These are phyloP conservation scores for Drosophila niveifrons DNA, from an alignment of 2,888 invertebrate species.

Conservation along the genomic window DNA sequence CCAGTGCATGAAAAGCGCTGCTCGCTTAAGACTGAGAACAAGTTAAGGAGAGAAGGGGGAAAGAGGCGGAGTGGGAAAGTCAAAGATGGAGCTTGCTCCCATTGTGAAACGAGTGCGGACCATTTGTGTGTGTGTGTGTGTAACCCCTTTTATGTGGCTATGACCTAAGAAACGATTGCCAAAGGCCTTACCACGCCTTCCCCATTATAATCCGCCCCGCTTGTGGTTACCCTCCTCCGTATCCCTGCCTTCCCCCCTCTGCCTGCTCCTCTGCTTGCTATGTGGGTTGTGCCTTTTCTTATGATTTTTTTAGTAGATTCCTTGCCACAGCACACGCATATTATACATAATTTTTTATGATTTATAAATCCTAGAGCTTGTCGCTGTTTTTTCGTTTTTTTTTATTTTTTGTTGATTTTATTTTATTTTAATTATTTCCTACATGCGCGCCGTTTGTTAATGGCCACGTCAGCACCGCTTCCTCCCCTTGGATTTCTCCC, in stretches of 20 bases:
- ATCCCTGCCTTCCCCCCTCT: not conserved
- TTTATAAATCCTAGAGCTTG: constrained; percentile 62
- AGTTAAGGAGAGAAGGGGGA: not conserved
- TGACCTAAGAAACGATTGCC: constrained; percentile 58
- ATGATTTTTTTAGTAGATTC: constrained; percentile 37
- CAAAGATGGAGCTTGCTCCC: constrained; percentile 22
- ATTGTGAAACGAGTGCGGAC: constrained; percentile 35
- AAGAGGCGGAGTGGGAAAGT: not conserved
- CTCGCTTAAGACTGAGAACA: constrained; percentile 9
- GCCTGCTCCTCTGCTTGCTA: constrained; percentile 6
- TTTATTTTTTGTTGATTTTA: constrained; percentile 15
- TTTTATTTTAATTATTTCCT: constrained; percentile 70
- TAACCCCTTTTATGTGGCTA: constrained; percentile 62
- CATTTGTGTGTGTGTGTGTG: constrained; percentile 22
- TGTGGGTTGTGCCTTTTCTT: constrained; percentile 25
- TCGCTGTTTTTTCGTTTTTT: constrained; percentile 14
- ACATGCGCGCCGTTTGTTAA: constrained; percentile 71
- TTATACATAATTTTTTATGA: constrained; percentile 80
- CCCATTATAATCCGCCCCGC: constrained; percentile 16
- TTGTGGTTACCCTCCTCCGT: not conserved
- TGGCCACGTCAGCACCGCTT: constrained; percentile 55
- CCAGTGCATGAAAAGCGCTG: constrained; percentile 74
- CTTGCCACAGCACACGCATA: constrained; percentile 69
- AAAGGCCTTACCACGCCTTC: constrained; percentile 33
- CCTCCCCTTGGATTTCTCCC: too few species aligned